These are phyloP conservation scores for Daktulosphaira vitifoliae DNA, from an alignment of 1,140 invertebrate genomes.

Conservation along the genomic window DNA sequence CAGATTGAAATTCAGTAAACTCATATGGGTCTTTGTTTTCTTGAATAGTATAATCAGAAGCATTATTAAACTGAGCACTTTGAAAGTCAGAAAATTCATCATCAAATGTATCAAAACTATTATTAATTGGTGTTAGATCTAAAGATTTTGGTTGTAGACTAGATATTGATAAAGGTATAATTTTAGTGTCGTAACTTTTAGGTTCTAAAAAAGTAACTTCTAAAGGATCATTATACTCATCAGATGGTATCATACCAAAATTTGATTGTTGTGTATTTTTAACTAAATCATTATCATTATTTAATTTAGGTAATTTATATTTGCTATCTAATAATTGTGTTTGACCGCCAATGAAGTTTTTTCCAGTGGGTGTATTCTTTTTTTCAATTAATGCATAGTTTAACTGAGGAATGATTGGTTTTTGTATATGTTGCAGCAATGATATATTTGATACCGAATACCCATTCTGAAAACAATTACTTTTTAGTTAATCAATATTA, in stretches of 20 bases:
- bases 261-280: constrained; percentile 10
- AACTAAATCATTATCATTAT: background rate
- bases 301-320: background rate
- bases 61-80: constrained; percentile 36
- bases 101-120: constrained; percentile 34
- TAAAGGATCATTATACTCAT: constrained; percentile 9
- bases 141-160: constrained; percentile 31
- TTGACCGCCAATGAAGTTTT: constrained; percentile 3
- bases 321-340: background rate
- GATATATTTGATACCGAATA: constrained; percentile 29
- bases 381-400: constrained; percentile 29
- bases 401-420: constrained; percentile 33
- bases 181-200: constrained; percentile 14
- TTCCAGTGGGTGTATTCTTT: constrained; percentile 17
- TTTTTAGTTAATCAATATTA: too few species aligned
- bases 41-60: constrained; percentile 24
- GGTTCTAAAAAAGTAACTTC: constrained; percentile 13
- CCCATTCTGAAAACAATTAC: constrained; percentile 27
- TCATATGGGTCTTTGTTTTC: constrained; percentile 15
- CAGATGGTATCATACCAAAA: background rate
- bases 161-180: background rate
- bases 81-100: constrained; percentile 41
- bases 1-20: constrained; percentile 37
- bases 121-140: constrained; percentile 15
- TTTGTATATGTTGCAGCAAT: constrained; percentile 29